Evolutionary conservation across 1,140 invertebrate species (phyloP), one percentile per base, ranked within the genome.

Genomic region (Musca domestica): DNA sequence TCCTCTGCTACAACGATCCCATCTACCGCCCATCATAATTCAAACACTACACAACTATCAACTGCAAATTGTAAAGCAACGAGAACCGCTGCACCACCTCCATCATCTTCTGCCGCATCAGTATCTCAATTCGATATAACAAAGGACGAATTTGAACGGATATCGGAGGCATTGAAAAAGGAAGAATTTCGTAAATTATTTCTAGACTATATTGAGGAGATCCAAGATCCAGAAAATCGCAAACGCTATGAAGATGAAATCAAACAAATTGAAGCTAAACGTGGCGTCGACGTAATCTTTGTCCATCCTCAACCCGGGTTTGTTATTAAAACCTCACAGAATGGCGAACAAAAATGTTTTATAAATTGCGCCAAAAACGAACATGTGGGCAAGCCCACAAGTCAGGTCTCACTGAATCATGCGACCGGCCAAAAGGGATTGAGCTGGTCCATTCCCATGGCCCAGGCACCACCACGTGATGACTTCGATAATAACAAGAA

Each of bases 101-200:
- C n/a, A 58, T 25, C 19, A 23, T 23, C 25, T 9, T 17, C 23
- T 9, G 1, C 23, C 27, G 10, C 25, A 34, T 3, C 56, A 61
- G 15, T 10, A 52, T 4, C 66, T 34, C 30, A 34, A 19, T 41
- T 93, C n/a, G 87, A 94, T 73, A 85, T 96, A 67, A 91, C 89
- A 49, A 83, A 84, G 71, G 89, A 92, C 51, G 95, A 97, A 84
- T 82, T 96, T 25, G 87, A 91, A 27, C 84, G 86, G 23, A 84
- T 98, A 67, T 87, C 87, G 61, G 88, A 93, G 54, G 94, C 93
- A 20, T 84, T 97, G 70, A 92, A 94, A 81, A 88, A 93, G 76
- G 89, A 95, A 80, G 89, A 95, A 75, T 98, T 98, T 83, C 87
- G 93, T 61, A 91, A 95, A 79, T 77, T 97, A 30, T 85, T 97